Conservation (phyloP, 1,140 invertebrate species). For the Cydia splendana region DNA sequence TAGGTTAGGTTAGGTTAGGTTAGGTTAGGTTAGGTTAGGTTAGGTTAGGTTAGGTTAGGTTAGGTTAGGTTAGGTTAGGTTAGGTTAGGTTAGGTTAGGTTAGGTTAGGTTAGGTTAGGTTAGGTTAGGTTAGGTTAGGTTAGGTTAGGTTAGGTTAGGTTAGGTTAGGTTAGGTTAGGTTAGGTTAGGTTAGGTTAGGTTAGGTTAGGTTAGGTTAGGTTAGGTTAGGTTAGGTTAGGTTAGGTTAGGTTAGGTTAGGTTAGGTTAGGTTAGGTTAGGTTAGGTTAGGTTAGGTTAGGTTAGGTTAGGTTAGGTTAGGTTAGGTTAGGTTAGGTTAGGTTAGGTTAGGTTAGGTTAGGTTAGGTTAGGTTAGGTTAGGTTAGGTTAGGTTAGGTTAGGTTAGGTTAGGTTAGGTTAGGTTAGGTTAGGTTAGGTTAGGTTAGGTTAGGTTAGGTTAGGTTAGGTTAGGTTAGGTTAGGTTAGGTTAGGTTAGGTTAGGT, state of each 20-base stretch:
- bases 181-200: slow-evolving; percentile 37
- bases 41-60: slow-evolving; percentile 48
- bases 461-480: slow-evolving; percentile 20
- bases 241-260: slow-evolving; percentile 27
- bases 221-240: slow-evolving; percentile 34
- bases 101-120: slow-evolving; percentile 53
- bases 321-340: slow-evolving; percentile 33
- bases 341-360: slow-evolving; percentile 34
- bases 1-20: slow-evolving; percentile 61
- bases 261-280: too few species aligned
- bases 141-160: slow-evolving; percentile 43
- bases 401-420: slow-evolving; percentile 33
- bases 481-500: too few species aligned
- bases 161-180: slow-evolving; percentile 43
- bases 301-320: slow-evolving; percentile 29
- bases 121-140: slow-evolving; percentile 55
- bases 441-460: neutral
- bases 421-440: slow-evolving; percentile 26
- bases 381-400: slow-evolving; percentile 34
- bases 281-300: too few species aligned
- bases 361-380: slow-evolving; percentile 34
- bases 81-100: slow-evolving; percentile 42
- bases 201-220: slow-evolving; percentile 35
- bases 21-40: slow-evolving; percentile 54
- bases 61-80: slow-evolving; percentile 50